These are phyloP conservation scores for Heteronetta atricapilla DNA, from an alignment of 2,113 vertebrate species.

Conservation along the genomic window DNA sequence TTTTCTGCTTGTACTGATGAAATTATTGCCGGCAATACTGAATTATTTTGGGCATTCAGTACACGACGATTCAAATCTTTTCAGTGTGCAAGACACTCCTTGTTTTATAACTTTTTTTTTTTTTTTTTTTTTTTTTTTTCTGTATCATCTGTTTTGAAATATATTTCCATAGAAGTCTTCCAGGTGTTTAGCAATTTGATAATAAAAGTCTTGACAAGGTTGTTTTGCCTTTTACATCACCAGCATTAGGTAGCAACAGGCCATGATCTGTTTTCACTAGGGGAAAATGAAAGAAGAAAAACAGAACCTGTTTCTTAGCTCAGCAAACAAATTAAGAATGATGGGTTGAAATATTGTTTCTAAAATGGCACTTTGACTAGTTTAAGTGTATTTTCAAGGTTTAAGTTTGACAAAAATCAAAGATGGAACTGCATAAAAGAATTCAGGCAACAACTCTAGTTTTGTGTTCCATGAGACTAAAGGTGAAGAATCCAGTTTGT, in stretches of 20 bases:
- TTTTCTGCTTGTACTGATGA: background rate
- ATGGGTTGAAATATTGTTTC: background rate
- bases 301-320: background rate
- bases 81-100: background rate
- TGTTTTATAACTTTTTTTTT: background rate
- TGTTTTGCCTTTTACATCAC: background rate
- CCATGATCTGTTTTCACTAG: conserved; percentile 2
- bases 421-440: background rate
- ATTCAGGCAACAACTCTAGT: background rate
- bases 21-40: background rate
- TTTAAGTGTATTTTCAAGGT: background rate
- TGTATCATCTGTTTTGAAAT: background rate
- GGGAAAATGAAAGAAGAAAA: conserved; percentile 6
- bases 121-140: background rate
- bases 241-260: background rate
- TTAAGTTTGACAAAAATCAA: background rate
- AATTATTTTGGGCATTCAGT: background rate
- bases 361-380: background rate
- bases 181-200: background rate
- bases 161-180: background rate
- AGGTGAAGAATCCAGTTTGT: background rate
- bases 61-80: background rate
- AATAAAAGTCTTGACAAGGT: background rate
- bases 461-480: background rate
- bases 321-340: background rate